Evolutionary conservation across 2,888 invertebrate species (phyloP).

Genomic region (Synergus umbraculus): DNA sequence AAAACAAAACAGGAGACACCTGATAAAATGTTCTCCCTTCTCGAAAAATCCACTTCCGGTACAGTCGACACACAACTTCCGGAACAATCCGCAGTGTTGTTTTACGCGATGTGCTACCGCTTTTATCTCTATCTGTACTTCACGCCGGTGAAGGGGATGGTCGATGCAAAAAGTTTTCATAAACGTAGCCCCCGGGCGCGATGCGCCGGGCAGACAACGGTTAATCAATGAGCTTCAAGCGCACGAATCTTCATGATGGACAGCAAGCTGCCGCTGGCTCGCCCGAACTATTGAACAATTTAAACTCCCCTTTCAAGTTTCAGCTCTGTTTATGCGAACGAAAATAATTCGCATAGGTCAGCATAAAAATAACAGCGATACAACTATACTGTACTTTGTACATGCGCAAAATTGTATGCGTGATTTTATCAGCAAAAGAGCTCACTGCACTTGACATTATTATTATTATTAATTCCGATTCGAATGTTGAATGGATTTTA

Average conservation of each 20-base stretch:
- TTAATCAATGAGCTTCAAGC: slow-evolving; percentile 76
- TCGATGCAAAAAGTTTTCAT: slow-evolving; percentile 72
- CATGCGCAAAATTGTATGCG: not conserved
- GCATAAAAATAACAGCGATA: slow-evolving; percentile 45
- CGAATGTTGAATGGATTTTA: not conserved
- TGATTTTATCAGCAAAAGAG: not conserved
- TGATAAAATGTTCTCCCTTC: slow-evolving; percentile 49
- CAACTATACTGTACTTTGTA: not conserved
- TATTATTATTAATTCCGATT: not conserved
- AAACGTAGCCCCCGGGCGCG: slow-evolving; percentile 67
- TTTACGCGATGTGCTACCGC: slow-evolving; percentile 55
- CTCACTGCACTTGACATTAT: not conserved
- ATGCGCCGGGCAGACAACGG: slow-evolving; percentile 69
- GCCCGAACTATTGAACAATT: slow-evolving; percentile 73
- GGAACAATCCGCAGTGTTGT: slow-evolving; percentile 54
- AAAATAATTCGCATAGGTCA: slow-evolving; percentile 66
- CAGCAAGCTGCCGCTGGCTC: slow-evolving; percentile 66
- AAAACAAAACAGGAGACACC: slow-evolving; percentile 20
- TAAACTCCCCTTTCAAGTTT: slow-evolving; percentile 74
- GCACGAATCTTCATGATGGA: slow-evolving; percentile 74
- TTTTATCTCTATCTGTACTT: slow-evolving; percentile 41
- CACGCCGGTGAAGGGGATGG: slow-evolving; percentile 42
- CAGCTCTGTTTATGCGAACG: slow-evolving; percentile 73
- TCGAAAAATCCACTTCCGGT: slow-evolving; percentile 57
- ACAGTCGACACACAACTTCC: slow-evolving; percentile 51